Conservation (phyloP, 2,888 invertebrate genomes). For the Luperina testacea region DNA sequence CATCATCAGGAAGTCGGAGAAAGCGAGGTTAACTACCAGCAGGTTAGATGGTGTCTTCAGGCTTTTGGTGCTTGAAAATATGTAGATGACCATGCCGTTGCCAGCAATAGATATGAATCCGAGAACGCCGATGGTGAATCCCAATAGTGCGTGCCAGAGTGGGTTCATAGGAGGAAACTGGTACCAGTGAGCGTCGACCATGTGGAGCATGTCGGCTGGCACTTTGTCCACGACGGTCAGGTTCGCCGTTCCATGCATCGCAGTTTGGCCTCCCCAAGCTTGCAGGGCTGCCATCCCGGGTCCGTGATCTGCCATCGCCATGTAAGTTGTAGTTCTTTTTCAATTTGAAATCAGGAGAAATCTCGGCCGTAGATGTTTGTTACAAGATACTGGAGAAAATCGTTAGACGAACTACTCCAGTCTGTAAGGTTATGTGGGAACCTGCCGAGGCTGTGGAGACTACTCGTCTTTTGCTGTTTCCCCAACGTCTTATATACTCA, state of each 20-base stretch:
- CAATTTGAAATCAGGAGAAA: slow-evolving; percentile 72
- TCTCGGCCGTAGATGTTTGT: slow-evolving; percentile 84
- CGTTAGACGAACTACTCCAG: slow-evolving; percentile 90
- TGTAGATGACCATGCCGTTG: slow-evolving; percentile 94
- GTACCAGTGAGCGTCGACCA: slow-evolving; percentile 95
- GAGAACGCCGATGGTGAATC: slow-evolving; percentile 94
- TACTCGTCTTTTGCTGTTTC: slow-evolving; percentile 78
- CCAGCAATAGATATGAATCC: slow-evolving; percentile 92
- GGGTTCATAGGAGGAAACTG: slow-evolving; percentile 97
- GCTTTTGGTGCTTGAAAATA: slow-evolving; percentile 93
- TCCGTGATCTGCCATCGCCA: slow-evolving; percentile 83
- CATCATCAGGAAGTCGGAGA: slow-evolving; percentile 98
- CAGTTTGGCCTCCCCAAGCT: slow-evolving; percentile 86
- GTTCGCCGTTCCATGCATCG: slow-evolving; percentile 90
- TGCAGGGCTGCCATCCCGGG: slow-evolving; percentile 86
- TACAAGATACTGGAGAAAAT: slow-evolving; percentile 90
- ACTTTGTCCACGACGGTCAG: slow-evolving; percentile 96
- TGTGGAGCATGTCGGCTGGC: slow-evolving; percentile 93
- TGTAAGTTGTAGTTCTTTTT: slow-evolving; percentile 68
- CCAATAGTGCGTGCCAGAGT: slow-evolving; percentile 95
- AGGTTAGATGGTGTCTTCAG: slow-evolving; percentile 97
- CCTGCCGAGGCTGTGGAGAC: slow-evolving; percentile 84
- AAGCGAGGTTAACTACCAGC: slow-evolving; percentile 96
- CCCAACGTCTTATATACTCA: slow-evolving; percentile 82
- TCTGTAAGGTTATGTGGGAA: slow-evolving; percentile 80